phyloP scores from a whole-genome alignment of 1,140 invertebrate genomes.

The Scaptomyza hsui region DNA sequence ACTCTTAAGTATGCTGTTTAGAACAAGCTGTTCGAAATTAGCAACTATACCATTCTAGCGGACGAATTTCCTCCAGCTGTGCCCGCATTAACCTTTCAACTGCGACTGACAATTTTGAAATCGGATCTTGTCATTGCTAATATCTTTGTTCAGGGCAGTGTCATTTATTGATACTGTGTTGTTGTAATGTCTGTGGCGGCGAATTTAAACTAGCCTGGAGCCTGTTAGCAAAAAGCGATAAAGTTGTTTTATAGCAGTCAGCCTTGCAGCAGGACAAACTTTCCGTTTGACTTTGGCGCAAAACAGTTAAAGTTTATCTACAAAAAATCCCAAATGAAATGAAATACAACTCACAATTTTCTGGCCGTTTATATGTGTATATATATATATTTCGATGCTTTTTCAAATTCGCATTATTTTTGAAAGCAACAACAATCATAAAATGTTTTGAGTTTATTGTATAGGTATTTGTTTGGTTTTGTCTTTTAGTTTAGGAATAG shows the following conservation, averaged over 20 bases:
- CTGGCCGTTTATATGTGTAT: constrained; percentile 55
- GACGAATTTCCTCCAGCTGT: constrained; percentile 44
- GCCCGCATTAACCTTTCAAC: constrained; percentile 14
- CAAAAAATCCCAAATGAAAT: background rate
- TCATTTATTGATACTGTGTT: constrained; percentile 38
- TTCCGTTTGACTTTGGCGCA: background rate
- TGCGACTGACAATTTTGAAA: constrained; percentile 28
- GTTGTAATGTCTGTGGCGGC: background rate
- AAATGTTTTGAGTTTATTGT: constrained; percentile 40
- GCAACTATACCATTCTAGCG: constrained; percentile 53
- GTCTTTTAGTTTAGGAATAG: constrained; percentile 27
- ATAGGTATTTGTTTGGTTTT: constrained; percentile 18
- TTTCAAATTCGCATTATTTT: constrained; percentile 43
- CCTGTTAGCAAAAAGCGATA: background rate
- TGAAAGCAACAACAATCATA: constrained; percentile 38
- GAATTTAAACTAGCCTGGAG: background rate
- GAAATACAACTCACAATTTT: constrained; percentile 26
- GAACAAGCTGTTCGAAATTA: constrained; percentile 41
- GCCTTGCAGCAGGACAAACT: background rate
- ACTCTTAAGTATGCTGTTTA: background rate
- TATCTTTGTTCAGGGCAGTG: constrained; percentile 20
- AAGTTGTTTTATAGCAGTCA: constrained; percentile 6
- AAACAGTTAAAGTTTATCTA: background rate
- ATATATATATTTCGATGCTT: constrained; percentile 53
- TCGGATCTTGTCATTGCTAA: constrained; percentile 14